Percentiles rank a stretch among this genome's conserved stretches.
phyloP scores from a whole-genome alignment of 1,140 invertebrate genomes.

The Drosophila nigromelanica region DNA sequence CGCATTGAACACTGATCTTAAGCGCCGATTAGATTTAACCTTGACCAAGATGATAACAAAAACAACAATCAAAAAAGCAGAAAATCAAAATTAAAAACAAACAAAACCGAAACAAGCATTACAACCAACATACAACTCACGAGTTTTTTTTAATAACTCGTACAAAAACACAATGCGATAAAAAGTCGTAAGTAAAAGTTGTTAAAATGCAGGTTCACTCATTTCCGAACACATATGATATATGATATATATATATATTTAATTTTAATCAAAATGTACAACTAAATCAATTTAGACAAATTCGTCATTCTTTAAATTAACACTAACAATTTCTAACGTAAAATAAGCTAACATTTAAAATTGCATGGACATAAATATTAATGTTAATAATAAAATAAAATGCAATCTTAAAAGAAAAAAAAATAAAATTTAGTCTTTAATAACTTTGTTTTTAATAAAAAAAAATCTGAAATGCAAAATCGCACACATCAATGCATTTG shows the following conservation, averaged over 20 bases:
- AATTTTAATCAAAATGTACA: neutral
- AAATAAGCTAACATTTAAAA: no score
- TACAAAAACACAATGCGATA: neutral
- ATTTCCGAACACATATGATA: neutral
- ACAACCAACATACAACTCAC: conserved; percentile 23
- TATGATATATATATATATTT: no score
- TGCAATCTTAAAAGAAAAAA: no score
- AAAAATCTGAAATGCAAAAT: no score
- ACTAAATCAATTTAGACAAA: neutral
- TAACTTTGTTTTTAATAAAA: neutral
- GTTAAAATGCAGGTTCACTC: neutral
- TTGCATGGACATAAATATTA: neutral
- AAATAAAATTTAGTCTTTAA: neutral
- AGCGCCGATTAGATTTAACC: conserved; percentile 78
- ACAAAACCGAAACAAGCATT: neutral
- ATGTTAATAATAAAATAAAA: neutral
- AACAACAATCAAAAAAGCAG: conserved; percentile 33
- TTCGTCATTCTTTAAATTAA: neutral
- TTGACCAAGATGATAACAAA: conserved; percentile 78
- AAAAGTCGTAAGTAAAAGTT: neutral
- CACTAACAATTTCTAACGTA: no score
- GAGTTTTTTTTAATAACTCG: neutral
- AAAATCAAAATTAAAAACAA: neutral
- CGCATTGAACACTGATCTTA: conserved; percentile 67
- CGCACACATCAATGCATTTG: no score